phyloP scores from a whole-genome alignment of 1,140 invertebrate genomes.

The Euschistus heros region DNA sequence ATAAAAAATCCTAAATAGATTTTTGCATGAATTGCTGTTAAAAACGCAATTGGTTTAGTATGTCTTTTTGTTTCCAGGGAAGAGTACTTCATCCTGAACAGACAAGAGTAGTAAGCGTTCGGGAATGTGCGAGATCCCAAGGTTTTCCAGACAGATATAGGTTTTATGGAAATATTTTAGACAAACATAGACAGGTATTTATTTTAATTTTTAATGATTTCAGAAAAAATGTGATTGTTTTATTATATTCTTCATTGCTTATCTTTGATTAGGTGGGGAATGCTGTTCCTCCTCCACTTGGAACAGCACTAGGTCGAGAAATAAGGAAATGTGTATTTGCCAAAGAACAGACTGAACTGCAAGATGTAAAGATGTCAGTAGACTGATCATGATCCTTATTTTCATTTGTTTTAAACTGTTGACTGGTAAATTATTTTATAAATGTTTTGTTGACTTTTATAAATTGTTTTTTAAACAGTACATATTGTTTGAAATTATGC shows the following conservation, averaged over 20 bases:
- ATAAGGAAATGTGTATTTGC: constrained; percentile 42
- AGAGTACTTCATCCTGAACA: constrained; percentile 73
- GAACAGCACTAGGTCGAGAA: constrained; percentile 61
- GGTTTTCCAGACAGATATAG: constrained; percentile 71
- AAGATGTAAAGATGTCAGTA: too few species aligned
- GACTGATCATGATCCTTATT: too few species aligned
- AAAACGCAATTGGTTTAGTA: too few species aligned
- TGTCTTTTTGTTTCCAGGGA: constrained; percentile 38
- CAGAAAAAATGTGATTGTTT: background rate
- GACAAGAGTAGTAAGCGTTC: constrained; percentile 67
- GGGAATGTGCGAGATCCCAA: constrained; percentile 79
- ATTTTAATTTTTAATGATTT: background rate
- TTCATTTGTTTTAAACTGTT: too few species aligned
- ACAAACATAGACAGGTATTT: constrained; percentile 69
- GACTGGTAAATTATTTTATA: too few species aligned
- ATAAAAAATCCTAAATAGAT: too few species aligned
- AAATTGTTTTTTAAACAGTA: too few species aligned
- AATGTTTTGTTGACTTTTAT: too few species aligned
- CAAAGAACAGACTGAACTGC: background rate
- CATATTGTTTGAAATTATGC: too few species aligned
- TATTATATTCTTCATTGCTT: constrained; percentile 18
- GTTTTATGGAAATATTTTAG: constrained; percentile 63
- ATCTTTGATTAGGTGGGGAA: constrained; percentile 54
- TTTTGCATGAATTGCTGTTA: too few species aligned
- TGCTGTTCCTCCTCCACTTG: constrained; percentile 75